These are phyloP conservation scores for Antigone vipio DNA, from an alignment of 2,113 vertebrate genomes.

Conservation along the genomic window DNA sequence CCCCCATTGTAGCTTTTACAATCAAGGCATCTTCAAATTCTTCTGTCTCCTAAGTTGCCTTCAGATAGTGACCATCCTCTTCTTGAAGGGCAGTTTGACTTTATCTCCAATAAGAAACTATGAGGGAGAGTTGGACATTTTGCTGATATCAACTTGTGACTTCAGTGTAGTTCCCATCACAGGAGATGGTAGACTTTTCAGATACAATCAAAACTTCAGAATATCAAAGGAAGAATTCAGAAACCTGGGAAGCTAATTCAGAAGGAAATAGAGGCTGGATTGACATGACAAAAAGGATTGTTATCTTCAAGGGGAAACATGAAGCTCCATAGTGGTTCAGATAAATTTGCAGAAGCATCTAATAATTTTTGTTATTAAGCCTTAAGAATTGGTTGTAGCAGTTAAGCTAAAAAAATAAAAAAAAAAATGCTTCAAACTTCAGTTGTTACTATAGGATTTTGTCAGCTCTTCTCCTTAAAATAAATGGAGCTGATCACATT, in stretches of 20 bases:
- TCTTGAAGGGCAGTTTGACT: background rate
- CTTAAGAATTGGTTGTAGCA: background rate
- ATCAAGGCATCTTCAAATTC: background rate
- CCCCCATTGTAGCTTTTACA: background rate
- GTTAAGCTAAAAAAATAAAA: background rate
- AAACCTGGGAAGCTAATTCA: background rate
- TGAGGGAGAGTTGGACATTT: background rate
- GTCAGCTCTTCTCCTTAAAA: background rate
- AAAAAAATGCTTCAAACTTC: background rate
- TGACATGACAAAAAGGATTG: background rate
- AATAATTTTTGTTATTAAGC: background rate
- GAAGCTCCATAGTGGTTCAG: background rate
- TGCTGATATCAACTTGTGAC: background rate
- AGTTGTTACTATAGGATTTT: background rate
- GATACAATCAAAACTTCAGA: background rate
- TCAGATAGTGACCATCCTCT: fast-evolving
- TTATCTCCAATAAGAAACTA: background rate
- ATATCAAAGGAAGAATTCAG: background rate
- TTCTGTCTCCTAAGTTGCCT: background rate
- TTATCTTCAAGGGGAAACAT: background rate
- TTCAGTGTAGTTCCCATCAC: background rate
- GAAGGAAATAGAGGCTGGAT: background rate
- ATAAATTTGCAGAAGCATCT: background rate
- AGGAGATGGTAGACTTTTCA: background rate
- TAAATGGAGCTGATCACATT: fast-evolving